Evolutionary conservation across 2,888 invertebrate species (phyloP).

Genomic region (Caenorhabditis uteleia): DNA sequence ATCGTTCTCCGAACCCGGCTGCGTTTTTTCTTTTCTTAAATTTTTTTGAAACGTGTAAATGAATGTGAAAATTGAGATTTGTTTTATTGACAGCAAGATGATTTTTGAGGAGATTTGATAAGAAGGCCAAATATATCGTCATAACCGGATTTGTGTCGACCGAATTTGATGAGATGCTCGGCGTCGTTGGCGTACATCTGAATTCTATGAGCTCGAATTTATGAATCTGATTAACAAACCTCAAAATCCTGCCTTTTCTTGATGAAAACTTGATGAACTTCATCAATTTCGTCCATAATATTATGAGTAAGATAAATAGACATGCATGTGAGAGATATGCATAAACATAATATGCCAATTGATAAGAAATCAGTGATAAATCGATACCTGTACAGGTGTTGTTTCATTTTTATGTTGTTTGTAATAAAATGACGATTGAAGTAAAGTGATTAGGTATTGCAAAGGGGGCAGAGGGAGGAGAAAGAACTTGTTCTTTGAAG

Average conservation of each 20-base stretch:
- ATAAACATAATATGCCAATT: slow-evolving; percentile 29
- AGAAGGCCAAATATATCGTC: slow-evolving; percentile 20
- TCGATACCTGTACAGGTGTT: slow-evolving; percentile 27
- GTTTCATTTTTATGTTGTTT: too few relatives aligned
- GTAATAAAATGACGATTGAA: slow-evolving; percentile 6
- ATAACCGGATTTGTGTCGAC: slow-evolving; percentile 12
- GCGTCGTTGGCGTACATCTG: slow-evolving; percentile 34
- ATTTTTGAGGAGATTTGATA: slow-evolving; percentile 5
- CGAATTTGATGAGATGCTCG: slow-evolving; percentile 7
- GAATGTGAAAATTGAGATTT: too few relatives aligned
- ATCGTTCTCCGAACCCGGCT: too few relatives aligned
- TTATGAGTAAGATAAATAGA: slow-evolving; percentile 19
- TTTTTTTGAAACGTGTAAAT: too few relatives aligned
- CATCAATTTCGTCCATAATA: slow-evolving; percentile 30
- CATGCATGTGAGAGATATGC: slow-evolving; percentile 18
- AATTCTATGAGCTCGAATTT: too few relatives aligned
- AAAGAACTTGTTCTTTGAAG: too few relatives aligned
- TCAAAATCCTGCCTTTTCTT: slow-evolving; percentile 15
- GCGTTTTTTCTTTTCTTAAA: too few relatives aligned
- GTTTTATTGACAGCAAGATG: too few relatives aligned
- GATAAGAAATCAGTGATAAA: slow-evolving; percentile 26
- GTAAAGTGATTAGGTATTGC: too few relatives aligned
- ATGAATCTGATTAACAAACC: slow-evolving; percentile 10
- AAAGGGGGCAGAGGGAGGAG: too few relatives aligned
- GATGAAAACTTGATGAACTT: slow-evolving; percentile 22